Conservation (phyloP, 1,140 invertebrate genomes). For the Melitaea cinxia region DNA sequence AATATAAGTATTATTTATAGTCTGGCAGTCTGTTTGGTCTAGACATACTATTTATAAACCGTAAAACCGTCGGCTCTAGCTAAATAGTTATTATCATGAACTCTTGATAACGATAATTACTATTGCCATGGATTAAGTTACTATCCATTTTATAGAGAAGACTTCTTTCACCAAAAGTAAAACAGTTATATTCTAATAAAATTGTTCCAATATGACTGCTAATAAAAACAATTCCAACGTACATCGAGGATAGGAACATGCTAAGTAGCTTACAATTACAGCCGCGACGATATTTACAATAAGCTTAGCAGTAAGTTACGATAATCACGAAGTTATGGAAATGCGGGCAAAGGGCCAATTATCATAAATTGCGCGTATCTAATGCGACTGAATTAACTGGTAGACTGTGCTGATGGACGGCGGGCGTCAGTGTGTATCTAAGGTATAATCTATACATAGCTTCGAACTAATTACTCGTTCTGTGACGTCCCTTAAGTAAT, state of each 20-base stretch:
- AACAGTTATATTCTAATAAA: too few relatives aligned
- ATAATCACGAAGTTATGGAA: constrained; percentile 47
- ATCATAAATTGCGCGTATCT: constrained; percentile 52
- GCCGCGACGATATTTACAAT: constrained; percentile 16
- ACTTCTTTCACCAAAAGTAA: too few relatives aligned
- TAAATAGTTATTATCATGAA: too few relatives aligned
- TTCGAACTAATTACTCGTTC: neutral
- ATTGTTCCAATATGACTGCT: neutral
- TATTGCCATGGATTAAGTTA: too few relatives aligned
- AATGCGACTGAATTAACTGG: constrained; percentile 41
- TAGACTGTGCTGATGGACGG: constrained; percentile 19
- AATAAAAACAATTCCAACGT: neutral
- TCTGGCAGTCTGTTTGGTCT: too few relatives aligned
- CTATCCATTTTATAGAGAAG: too few relatives aligned
- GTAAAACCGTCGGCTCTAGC: too few relatives aligned
- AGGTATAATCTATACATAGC: neutral
- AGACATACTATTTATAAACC: too few relatives aligned
- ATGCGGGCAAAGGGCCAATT: constrained; percentile 43
- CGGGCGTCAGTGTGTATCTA: neutral
- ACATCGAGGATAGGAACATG: neutral
- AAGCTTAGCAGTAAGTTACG: constrained; percentile 36
- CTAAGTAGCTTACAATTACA: constrained; percentile 1
- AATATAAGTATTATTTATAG: too few relatives aligned
- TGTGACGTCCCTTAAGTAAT: neutral
- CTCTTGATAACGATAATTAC: too few relatives aligned